phyloP scores from a whole-genome alignment of 2,113 vertebrate genomes.

The Chascanopsetta lugubris region DNA sequence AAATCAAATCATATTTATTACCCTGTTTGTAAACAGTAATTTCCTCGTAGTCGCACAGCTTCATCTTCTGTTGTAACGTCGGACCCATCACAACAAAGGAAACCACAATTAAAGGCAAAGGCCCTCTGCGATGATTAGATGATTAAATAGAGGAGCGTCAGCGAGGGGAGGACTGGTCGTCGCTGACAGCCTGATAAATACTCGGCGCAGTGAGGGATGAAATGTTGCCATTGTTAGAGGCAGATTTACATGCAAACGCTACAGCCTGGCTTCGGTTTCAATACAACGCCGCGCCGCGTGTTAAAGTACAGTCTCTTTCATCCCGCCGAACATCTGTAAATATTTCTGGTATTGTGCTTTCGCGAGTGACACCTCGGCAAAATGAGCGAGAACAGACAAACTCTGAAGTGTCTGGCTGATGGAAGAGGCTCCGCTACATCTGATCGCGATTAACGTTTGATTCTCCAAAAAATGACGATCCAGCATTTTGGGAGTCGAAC shows the following conservation, averaged over 20 bases:
- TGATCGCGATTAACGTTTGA: slow-evolving; percentile 40
- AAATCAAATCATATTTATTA: slow-evolving; percentile 23
- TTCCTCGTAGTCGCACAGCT: slow-evolving; percentile 18
- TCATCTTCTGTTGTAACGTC: slow-evolving; percentile 16
- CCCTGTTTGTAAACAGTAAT: slow-evolving; percentile 27
- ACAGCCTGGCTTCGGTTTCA: slow-evolving; percentile 21
- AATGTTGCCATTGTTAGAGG: slow-evolving; percentile 37
- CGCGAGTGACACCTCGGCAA: neutral
- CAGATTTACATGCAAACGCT: slow-evolving; percentile 49
- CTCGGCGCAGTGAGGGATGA: slow-evolving; percentile 46
- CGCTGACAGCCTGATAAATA: slow-evolving; percentile 64
- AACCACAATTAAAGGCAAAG: slow-evolving; percentile 44
- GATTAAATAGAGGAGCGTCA: slow-evolving; percentile 29
- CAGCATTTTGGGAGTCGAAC: slow-evolving; percentile 29
- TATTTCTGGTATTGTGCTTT: neutral
- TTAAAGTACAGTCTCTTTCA: neutral
- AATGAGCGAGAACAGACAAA: neutral
- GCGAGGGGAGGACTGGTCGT: slow-evolving; percentile 4
- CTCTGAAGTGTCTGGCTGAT: slow-evolving; percentile 7
- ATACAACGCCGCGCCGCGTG: neutral
- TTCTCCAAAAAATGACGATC: slow-evolving; percentile 21
- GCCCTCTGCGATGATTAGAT: slow-evolving; percentile 22
- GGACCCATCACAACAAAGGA: slow-evolving; percentile 33
- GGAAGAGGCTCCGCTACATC: slow-evolving; percentile 37
- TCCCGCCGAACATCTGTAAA: neutral